Percentiles rank a stretch among this genome's conserved stretches.
Conservation (phyloP, 2,888 invertebrate species). For the Lamellibrachia satsuma region DNA sequence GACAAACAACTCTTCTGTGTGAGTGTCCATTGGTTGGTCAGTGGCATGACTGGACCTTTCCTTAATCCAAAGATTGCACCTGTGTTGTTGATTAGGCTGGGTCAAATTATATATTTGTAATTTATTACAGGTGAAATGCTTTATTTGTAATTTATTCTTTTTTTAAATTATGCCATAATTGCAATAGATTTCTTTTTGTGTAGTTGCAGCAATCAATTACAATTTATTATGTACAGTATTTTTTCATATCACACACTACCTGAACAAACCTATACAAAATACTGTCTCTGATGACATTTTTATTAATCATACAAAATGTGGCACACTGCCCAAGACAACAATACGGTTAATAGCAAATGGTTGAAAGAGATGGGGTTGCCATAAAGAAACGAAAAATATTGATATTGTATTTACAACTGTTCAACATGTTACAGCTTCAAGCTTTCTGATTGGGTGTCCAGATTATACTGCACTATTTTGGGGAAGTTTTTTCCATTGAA, state of each 20-base stretch:
- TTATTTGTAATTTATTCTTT: too few relatives aligned
- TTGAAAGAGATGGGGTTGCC: too few relatives aligned
- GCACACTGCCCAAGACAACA: neutral
- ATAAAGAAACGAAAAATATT: too few relatives aligned
- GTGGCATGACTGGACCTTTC: neutral
- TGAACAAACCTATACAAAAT: neutral
- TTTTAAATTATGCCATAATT: too few relatives aligned
- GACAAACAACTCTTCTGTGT: slow-evolving; percentile 78
- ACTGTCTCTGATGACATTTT: neutral
- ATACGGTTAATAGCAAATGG: too few relatives aligned
- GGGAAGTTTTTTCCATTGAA: neutral
- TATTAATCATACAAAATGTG: too few relatives aligned
- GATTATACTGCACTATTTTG: neutral
- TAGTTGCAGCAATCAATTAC: too few relatives aligned
- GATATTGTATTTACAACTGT: neutral
- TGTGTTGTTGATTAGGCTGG: neutral
- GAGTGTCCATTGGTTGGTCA: slow-evolving; percentile 56
- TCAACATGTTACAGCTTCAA: neutral
- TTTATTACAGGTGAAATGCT: too few relatives aligned
- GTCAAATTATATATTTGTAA: too few relatives aligned
- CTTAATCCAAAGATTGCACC: neutral
- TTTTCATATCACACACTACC: too few relatives aligned
- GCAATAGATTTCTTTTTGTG: too few relatives aligned
- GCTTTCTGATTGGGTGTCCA: neutral
- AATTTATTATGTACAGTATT: too few relatives aligned